These are phyloP conservation scores for Punctoribates punctum DNA, from an alignment of 2,888 invertebrate species.

Conservation along the genomic window DNA sequence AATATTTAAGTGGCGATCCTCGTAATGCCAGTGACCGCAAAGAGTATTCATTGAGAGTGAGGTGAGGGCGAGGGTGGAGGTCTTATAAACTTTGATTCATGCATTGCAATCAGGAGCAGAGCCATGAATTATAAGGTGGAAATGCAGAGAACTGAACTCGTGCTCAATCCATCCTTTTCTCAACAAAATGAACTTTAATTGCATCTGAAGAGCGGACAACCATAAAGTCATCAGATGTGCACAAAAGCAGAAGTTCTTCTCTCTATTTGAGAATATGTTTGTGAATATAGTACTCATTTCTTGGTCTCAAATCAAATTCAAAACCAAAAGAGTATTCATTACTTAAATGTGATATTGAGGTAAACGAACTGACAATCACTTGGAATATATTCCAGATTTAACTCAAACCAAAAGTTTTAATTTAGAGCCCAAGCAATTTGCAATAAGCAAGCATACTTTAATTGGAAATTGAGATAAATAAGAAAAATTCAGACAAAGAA, in stretches of 20 bases:
- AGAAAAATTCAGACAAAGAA: neutral
- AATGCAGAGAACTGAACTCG: neutral
- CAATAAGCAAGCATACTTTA: no score
- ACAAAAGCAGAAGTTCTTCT: neutral
- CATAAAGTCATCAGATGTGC: slow-evolving; percentile 1
- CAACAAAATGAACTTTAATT: slow-evolving; percentile 25
- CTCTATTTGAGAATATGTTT: neutral
- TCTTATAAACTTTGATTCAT: slow-evolving; percentile 9
- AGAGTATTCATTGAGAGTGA: neutral
- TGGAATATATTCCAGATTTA: no score
- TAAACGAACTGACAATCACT: slow-evolving; percentile 2
- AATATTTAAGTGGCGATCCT: neutral
- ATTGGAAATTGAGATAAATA: neutral
- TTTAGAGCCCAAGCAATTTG: no score
- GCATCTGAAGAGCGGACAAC: slow-evolving; percentile 22
- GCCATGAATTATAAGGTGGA: slow-evolving; percentile 27
- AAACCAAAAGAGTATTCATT: neutral
- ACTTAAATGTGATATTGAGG: no score
- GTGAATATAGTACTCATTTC: neutral
- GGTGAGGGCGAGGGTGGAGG: slow-evolving; percentile 6
- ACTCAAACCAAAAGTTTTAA: no score
- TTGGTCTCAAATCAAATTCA: neutral
- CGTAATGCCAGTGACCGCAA: slow-evolving; percentile 6
- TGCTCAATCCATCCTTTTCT: slow-evolving; percentile 27
- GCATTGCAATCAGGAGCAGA: slow-evolving; percentile 14